phyloP scores from a whole-genome alignment of 2,113 vertebrate species.

The Naja naja region DNA sequence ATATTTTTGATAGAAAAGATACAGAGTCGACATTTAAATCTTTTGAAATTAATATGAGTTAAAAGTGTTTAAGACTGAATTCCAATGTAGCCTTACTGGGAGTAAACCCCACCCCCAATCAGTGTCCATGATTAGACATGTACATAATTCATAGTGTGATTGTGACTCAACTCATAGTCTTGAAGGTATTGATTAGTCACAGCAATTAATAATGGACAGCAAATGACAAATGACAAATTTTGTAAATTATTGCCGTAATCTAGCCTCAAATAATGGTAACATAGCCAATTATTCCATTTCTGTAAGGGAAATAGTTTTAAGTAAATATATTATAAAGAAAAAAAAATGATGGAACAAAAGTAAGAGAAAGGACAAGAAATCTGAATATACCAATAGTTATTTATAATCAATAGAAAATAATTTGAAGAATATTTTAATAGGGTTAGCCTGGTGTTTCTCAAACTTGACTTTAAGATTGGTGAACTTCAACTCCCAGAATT shows the following conservation, averaged over 20 bases:
- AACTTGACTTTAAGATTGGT: not conserved
- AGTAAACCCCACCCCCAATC: not conserved
- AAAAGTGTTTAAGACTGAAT: not conserved
- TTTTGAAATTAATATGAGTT: not conserved
- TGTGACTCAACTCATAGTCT: not conserved
- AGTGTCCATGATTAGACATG: not conserved
- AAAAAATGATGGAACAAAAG: constrained; percentile 14
- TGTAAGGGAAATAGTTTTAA: constrained; percentile 31
- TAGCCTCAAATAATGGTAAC: constrained; percentile 27
- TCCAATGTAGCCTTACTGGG: not conserved
- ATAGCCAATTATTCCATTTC: not conserved
- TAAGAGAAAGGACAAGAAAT: constrained; percentile 44
- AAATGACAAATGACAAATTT: not conserved
- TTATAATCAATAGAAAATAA: constrained; percentile 41
- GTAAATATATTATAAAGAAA: constrained; percentile 24
- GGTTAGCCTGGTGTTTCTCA: not conserved
- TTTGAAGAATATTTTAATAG: not conserved
- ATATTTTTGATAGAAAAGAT: not conserved
- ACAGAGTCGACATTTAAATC: not conserved
- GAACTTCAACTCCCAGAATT: not conserved
- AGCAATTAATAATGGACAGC: not conserved
- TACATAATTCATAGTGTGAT: not conserved
- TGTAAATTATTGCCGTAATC: constrained; percentile 1
- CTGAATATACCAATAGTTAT: constrained; percentile 39
- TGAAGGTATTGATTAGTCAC: not conserved